Evolutionary conservation across 1,140 invertebrate species (phyloP), one percentile per base, ranked within the genome.

Genomic region (Aphaenogaster rudis): DNA sequence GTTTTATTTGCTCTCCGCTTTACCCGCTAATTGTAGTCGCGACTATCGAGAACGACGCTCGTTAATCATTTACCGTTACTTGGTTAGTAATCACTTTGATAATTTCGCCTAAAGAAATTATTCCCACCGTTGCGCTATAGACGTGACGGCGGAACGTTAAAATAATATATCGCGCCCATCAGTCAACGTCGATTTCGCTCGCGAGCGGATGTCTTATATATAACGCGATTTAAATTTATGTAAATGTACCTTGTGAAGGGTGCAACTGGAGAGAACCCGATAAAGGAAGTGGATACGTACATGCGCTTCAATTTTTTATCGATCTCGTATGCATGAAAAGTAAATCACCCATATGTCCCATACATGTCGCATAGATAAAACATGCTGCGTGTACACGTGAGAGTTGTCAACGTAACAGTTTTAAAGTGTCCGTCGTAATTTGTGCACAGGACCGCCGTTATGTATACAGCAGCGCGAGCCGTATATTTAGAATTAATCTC

Each of bases 181-280:
- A 84, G 77, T 80, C 88, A 64, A 72, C 1, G 74, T 66, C 69
- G 72, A 86, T 88, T 90, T 90, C 74, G 87, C 80, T 61, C 57
- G 52, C 69, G 54, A 59, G 59, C 69, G 57, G 52, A 28, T 79
- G 72, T 89, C 61, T 76, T 77, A 74, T 77, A 74, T 77, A 59
- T 63, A 77, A 69, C 76, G 88, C 61, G 85, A 91, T 91, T 86
- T 79, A 90, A 91, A 91, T 90, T 91, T 88, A 91, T 91, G 90
- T 72, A 86, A 82, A 90, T 88, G 63, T 85, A 87, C 57, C 61
- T 85, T 59, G 48, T 52, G 71, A 77, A 86, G 81, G 59, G 81
- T 86, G 86, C 66, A 76, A 87, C 86, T 74, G 86, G 69, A 87
- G 80, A 87, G 80, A 82, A 87, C 69, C 67, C 80, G 80, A 85